Evolutionary conservation across 2,113 vertebrate species (phyloP), one percentile per base, ranked within the genome.

Genomic region (Melanerpes aurifrons): DNA sequence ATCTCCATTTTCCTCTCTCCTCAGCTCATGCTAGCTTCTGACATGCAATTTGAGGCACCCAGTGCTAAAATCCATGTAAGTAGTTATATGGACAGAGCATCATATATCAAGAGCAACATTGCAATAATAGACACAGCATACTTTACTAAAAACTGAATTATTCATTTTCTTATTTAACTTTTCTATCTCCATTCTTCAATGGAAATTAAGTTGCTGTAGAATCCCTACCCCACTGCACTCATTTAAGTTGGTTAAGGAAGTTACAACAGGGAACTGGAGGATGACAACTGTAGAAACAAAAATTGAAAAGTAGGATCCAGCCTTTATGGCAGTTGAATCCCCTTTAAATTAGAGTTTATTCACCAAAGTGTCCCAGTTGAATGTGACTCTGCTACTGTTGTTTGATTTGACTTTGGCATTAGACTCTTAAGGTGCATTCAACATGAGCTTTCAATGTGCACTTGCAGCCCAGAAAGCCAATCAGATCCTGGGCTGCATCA

Each of bases 81-180:
- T 72, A 87, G 17, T 87, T 62, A 53, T 15, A 43, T 0, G 0
- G 32, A 59, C 19, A 53, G 8, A 37, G 13, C 31, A 61, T 48
- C 43, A 21, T 56, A 16, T n/a, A 70, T 79, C 40, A 59, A 32
- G 45, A 26, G 9, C 48, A 81, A 71, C 12, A 48, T 37, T 3
- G 1, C 48, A 74, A 48, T 54, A 88, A 48, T 7, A 90, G 43
- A 35, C 21, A 77, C 7, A 40, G 28, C 25, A 75, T 25, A 68
- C 25, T 74, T 13, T 7, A 77, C 26, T 72, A 66, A 69, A 77
- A 92, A 78, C 32, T 28, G 48, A 91, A 89, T 89, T 82, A 82
- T 85, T 92, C 21, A 35, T 89, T 61, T 81, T 77, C 76, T 82
- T 84, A 72, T 82, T 91, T 89, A 87, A 74, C 54, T 91, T 76